Evolutionary conservation across 2,113 vertebrate species (phyloP).

Genomic region (Sisor rabdophorus): DNA sequence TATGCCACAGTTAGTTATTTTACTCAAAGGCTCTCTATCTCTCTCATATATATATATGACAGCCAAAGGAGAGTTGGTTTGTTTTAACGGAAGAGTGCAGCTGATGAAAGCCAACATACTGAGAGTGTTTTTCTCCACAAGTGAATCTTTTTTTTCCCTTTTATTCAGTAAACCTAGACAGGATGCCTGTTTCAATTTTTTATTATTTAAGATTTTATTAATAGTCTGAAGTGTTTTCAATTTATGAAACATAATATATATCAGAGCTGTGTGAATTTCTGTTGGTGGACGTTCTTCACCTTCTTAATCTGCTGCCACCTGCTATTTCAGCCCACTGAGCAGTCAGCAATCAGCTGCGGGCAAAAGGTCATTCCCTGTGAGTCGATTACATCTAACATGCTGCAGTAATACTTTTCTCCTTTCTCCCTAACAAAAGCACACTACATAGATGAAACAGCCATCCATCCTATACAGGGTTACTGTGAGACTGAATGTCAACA

Average conservation of each 20-base stretch:
- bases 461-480: too few relatives aligned
- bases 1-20: slow-evolving; percentile 52
- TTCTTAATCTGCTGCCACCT: slow-evolving; percentile 33
- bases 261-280: slow-evolving; percentile 4
- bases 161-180: background rate
- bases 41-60: slow-evolving; percentile 46
- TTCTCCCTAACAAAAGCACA: slow-evolving; percentile 8
- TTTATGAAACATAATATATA: background rate
- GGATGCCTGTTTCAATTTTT: background rate
- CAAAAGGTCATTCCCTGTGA: slow-evolving; percentile 29
- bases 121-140: slow-evolving; percentile 14
- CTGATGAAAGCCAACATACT: slow-evolving; percentile 17
- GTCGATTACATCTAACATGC: slow-evolving; percentile 29
- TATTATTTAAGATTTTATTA: background rate
- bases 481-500: too few relatives aligned
- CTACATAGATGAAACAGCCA: background rate
- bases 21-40: slow-evolving; percentile 44
- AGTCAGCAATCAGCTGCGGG: slow-evolving; percentile 42
- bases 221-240: background rate
- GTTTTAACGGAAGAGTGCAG: slow-evolving; percentile 28
- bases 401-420: slow-evolving; percentile 10
- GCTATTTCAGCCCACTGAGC: slow-evolving; percentile 42
- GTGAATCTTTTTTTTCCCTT: background rate
- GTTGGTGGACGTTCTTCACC: slow-evolving; percentile 6
- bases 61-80: slow-evolving; percentile 35